These are phyloP conservation scores for Murina feae DNA, from an alignment of 2,113 vertebrate genomes.

Conservation along the genomic window DNA sequence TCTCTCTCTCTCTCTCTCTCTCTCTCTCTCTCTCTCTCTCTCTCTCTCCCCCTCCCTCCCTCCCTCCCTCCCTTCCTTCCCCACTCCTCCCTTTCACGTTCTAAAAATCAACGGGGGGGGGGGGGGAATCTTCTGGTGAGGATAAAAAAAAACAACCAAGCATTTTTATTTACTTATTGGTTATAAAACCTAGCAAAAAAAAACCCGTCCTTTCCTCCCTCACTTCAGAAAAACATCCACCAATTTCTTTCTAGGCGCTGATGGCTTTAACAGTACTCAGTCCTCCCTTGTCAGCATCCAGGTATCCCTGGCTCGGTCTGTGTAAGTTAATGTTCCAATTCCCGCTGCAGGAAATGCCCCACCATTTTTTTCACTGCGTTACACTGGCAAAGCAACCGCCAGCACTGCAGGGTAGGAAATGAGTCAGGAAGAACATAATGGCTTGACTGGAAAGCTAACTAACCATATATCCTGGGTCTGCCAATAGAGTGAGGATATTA, in stretches of 20 bases:
- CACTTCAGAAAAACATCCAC: neutral
- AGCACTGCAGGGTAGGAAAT: neutral
- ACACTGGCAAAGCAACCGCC: neutral
- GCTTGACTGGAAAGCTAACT: neutral
- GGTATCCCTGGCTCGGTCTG: neutral
- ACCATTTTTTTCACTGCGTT: neutral
- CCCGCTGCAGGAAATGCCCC: conserved; percentile 5
- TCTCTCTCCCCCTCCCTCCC: too few species aligned
- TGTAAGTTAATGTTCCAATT: neutral
- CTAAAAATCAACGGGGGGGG: neutral
- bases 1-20: too few species aligned
- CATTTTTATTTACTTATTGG: conserved; percentile 7
- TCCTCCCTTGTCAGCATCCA: neutral
- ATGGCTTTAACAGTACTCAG: neutral
- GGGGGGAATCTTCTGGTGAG: neutral
- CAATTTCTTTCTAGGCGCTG: neutral
- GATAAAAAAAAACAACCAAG: neutral
- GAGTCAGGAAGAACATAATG: conserved; percentile 14
- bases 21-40: too few species aligned
- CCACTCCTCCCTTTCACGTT: neutral
- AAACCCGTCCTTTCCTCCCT: neutral
- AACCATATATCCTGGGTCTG: neutral
- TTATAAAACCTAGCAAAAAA: conserved; percentile 6
- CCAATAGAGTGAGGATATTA: neutral
- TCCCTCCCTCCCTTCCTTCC: too few species aligned